Base-by-base conservation (phyloP, 1,140 invertebrate species). In the Euwallacea fornicatus region DNA sequence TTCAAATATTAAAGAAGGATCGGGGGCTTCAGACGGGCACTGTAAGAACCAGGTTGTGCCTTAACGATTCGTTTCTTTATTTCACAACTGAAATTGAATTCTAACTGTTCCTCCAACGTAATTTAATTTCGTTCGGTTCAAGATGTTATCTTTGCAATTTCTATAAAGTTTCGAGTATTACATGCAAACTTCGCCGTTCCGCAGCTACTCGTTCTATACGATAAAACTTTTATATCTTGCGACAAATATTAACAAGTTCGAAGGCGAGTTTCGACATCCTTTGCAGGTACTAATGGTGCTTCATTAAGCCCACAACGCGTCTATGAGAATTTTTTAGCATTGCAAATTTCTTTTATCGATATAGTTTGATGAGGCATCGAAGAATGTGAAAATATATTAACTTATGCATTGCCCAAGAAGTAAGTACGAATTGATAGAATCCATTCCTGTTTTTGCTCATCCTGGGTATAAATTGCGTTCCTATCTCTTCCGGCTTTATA, bases 181-280 rank as follows among this genome's bases (percentile, higher is more conserved):
- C 59, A 56, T 56, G 15, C 54, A 56, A 46, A 47, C 21, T 54
- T 42, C 10, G 13, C 47, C 15, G 61, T 63, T 63, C 7, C 11
- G 21, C 21, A 33, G 21, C 21, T 33, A 33, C 21, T 33, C 21
- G 21, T 33, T 33, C 21, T 33, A 33, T 33, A 42, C 54, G 41
- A 60, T 66, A 10, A 44, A 72, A 67, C 10, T 47, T 66, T 68
- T 63, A 72, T 67, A 62, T 58, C 46, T 50, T 11, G 46, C 46
- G 46, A 50, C 54, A 67, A 71, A 70, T 71, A 66, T 71, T 66
- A 65, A 61, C 55, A 66, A 71, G 63, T 71, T 66, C 66, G 6
- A 11, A 7, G n/a, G 44, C 56, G 42, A 61, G 16, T 64, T 60
- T 33, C 11, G n/a, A 8, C 11, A 59, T 53, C 15, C 62, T 60